Evolutionary conservation across 1,140 invertebrate species (phyloP), one percentile per base, ranked within the genome.

Genomic region (Caenorhabditis remanei): DNA sequence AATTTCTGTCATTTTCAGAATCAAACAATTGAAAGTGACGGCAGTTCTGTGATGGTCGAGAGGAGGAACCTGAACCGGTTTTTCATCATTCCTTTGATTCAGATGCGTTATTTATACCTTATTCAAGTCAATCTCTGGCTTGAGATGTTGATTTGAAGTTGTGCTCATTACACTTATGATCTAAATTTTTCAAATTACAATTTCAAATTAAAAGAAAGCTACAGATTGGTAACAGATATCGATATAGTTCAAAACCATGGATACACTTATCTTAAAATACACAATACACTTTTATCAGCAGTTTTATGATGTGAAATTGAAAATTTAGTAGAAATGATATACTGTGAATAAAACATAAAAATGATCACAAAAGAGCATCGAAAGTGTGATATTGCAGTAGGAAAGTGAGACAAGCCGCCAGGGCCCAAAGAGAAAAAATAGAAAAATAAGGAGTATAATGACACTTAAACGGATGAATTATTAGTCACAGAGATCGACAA

Each of bases 1-100:
- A 13, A 79, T 24, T 53, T 79, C 46, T 8, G 71, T 79, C 46
- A 79, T 79, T 79, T 79, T 79, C n/a, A 79, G 14, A 7, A 79
- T 79, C 46, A 79, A 13, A 24, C 71, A 79, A 24, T 79, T 79
- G 46, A 79, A 79, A 24, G 71, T 46, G 13, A 79, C 71, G 0
- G 71, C 71, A 0, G 71, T 50, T 50, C 71, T 16, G 46, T 79
- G 71, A n/a, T 79, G 71, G 16, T 79, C 71, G n/a, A 79, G 16
- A 19, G 71, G 46, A 13, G 43, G 46, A 32, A 79, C 46, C 71
- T 79, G 9, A 50, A 79, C 32, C 3, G 2, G 2, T 53, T 0
- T 53, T 19, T 16, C 11, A 19, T 53, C 1, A 24, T 53, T 24
- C n/a, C 13, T 32, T 67, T 19, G 4, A 24, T 24, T 24, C 41